Conservation (phyloP, 2,113 vertebrate genomes). For the Archilochus colubris region DNA sequence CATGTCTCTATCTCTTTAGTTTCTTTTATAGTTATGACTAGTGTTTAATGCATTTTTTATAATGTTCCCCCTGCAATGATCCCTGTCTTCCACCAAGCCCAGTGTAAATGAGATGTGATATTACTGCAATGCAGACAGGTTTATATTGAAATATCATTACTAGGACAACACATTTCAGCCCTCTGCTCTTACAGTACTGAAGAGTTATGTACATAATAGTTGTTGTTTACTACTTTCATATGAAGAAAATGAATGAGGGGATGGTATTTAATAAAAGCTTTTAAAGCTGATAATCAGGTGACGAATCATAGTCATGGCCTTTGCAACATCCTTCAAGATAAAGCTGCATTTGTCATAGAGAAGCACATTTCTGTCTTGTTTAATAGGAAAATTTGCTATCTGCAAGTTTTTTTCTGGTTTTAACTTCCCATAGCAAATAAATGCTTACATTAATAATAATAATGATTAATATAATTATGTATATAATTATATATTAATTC, state of each 20-base stretch:
- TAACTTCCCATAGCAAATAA: not conserved
- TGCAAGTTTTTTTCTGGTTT: not conserved
- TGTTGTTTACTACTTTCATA: not conserved
- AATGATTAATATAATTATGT: no score
- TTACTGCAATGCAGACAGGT: conserved; percentile 25
- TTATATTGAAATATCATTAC: conserved; percentile 63
- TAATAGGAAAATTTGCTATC: not conserved
- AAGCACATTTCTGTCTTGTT: not conserved
- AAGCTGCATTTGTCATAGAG: not conserved
- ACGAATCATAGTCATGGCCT: not conserved
- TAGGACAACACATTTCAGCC: conserved; percentile 13
- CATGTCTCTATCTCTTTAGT: conserved; percentile 27
- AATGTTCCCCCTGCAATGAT: conserved; percentile 24
- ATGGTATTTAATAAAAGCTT: conserved; percentile 36
- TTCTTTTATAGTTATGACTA: conserved; percentile 55
- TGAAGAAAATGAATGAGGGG: not conserved
- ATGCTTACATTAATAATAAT: not conserved
- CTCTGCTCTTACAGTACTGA: not conserved
- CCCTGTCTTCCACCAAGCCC: conserved; percentile 57
- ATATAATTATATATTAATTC: no score
- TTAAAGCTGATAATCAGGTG: not conserved
- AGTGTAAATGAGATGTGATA: conserved; percentile 55
- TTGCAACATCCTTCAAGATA: conserved; percentile 16
- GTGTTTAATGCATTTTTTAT: conserved; percentile 58
- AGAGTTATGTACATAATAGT: not conserved